Percentiles rank a stretch among this genome's conserved stretches.
Conservation (phyloP, 2,888 invertebrate genomes). For the Marasmarcha lunaedactyla region DNA sequence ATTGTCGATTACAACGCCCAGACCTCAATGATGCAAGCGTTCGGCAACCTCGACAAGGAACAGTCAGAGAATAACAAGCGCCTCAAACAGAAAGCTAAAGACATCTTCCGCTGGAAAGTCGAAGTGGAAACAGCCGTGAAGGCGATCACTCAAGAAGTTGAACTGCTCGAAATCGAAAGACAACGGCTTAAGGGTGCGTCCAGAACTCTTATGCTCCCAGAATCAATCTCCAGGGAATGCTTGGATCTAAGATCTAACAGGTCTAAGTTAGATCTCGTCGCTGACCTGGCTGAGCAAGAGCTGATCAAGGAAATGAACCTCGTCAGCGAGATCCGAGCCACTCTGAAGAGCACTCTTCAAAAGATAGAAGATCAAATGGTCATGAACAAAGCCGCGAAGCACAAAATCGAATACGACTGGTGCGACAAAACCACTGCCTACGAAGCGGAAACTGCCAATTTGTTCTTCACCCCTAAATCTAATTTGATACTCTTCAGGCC, state of each 20-base stretch:
- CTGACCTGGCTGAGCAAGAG: constrained; percentile 83
- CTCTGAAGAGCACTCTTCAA: constrained; percentile 71
- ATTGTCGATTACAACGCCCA: constrained; percentile 73
- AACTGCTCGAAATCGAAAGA: constrained; percentile 75
- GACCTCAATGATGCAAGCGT: constrained; percentile 73
- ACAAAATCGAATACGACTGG: constrained; percentile 90
- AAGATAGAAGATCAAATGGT: constrained; percentile 78
- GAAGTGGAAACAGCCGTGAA: constrained; percentile 78
- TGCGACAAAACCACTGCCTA: constrained; percentile 89
- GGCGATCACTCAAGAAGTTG: constrained; percentile 78
- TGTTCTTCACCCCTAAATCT: constrained; percentile 77
- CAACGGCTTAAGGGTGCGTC: constrained; percentile 76
- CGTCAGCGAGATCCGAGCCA: constrained; percentile 75
- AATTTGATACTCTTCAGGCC: constrained; percentile 81
- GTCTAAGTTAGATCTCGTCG: constrained; percentile 78
- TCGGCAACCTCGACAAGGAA: constrained; percentile 74
- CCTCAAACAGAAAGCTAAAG: constrained; percentile 74
- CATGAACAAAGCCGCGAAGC: constrained; percentile 84
- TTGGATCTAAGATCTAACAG: constrained; percentile 77
- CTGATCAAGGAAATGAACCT: constrained; percentile 80
- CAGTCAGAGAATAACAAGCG: constrained; percentile 77
- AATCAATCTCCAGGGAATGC: constrained; percentile 82
- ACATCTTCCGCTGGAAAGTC: constrained; percentile 80
- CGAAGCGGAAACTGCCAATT: constrained; percentile 78
- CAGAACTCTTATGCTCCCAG: constrained; percentile 76